phyloP scores from a whole-genome alignment of 2,797 vertebrate species.

The Nasua narica region DNA sequence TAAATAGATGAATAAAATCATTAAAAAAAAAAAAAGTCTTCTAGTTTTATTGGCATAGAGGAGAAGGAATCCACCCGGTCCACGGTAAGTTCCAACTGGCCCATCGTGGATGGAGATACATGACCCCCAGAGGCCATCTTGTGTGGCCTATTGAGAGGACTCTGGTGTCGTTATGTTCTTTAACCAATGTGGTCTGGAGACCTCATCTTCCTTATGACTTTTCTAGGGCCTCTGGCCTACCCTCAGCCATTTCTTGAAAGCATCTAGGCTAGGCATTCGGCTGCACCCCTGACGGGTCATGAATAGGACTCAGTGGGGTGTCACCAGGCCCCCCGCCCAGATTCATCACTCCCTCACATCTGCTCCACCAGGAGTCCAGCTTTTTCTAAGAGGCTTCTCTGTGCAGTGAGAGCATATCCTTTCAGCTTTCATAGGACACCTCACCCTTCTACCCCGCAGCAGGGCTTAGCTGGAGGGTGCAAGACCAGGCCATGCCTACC shows the following conservation, averaged over 20 bases:
- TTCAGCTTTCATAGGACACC: not conserved
- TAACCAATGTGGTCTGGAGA: not conserved
- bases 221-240: not conserved
- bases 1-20: not conserved
- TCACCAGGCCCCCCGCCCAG: not conserved
- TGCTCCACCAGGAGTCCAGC: not conserved
- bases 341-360: not conserved
- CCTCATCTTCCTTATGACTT: not conserved
- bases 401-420: not conserved
- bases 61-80: not conserved
- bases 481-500: not conserved
- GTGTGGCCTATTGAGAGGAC: not conserved
- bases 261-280: not conserved
- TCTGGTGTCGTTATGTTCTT: not conserved
- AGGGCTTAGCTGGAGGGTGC: not conserved
- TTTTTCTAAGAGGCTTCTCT: not conserved
- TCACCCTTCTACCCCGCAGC: not conserved
- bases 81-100: not conserved
- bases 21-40: not conserved
- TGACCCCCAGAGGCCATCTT: not conserved
- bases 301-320: not conserved
- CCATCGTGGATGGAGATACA: not conserved
- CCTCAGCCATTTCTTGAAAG: not conserved
- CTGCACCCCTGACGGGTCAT: not conserved
- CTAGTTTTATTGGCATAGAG: not conserved